Base-by-base conservation (phyloP, 2,888 invertebrate species). In the Campopleginae sp. region DNA sequence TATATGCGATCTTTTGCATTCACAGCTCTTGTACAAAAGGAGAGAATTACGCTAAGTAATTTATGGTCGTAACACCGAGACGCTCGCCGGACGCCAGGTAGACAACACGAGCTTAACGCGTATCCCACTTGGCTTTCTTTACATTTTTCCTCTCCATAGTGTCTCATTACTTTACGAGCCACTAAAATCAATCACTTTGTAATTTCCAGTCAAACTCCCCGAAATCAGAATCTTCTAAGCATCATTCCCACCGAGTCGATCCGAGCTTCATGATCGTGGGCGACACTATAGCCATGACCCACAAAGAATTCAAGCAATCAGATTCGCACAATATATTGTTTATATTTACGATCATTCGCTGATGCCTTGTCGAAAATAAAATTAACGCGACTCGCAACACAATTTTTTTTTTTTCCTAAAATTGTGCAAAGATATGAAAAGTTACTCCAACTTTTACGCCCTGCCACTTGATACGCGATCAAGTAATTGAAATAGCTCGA, bases 1-100 rank as follows among this genome's bases (percentile, higher is more conserved):
- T 38, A 61, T 51, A 61, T 51, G 58, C 84, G 68, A 80, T 79
- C 82, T 80, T 79, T 77, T 48, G 75, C 74, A 84, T 76, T 85
- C 79, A 65, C 68, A 75, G 65, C 76, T 75, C 63, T 23, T 68
- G 44, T 63, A 44, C 72, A 63, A 79, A 80, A 42, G 31, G 23
- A 79, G 72, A 77, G 63, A 80, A 76, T 80, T 88, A 90, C 89
- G 86, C 88, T 88, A 90, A 90, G 90, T 90, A 91, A 92, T 91
- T 92, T 92, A 91, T 90, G 90, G 89, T 86, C 83, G 78, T 81
- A 77, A 71, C 81, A 76, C 80, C 54, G 86, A 88, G 85, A 89
- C 89, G 89, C 88, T 89, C 89, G 87, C 88, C 86, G 88, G 82
- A 87, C 84, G 76, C 79, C 86, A 54, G 79, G 74, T 80, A 76